A percentile compares a stretch with the other conserved stretches of the same genome.
Evolutionary conservation across 2,797 vertebrate species (phyloP).

Genomic region (Mycteria americana): DNA sequence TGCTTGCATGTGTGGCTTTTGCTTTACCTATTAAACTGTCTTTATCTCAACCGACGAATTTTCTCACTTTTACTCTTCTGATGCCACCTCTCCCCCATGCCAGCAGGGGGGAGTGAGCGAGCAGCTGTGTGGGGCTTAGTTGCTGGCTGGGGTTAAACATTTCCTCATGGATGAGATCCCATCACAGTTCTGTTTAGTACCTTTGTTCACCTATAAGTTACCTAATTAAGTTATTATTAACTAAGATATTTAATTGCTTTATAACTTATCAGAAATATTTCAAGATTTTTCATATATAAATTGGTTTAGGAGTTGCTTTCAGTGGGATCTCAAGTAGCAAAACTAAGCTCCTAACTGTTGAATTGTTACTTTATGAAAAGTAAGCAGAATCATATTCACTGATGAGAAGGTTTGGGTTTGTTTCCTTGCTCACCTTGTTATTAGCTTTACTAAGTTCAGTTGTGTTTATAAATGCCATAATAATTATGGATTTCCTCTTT

Average conservation of each 20-base stretch:
- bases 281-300: neutral
- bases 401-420: neutral
- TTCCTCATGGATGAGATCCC: neutral
- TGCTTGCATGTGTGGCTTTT: too few relatives aligned
- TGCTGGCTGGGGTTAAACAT: too few relatives aligned
- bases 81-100: too few relatives aligned
- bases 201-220: neutral
- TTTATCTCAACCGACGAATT: too few relatives aligned
- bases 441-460: neutral
- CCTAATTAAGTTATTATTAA: neutral
- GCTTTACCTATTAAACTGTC: too few relatives aligned
- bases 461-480: neutral
- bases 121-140: too few relatives aligned
- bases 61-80: too few relatives aligned
- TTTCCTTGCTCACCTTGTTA: neutral
- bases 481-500: neutral
- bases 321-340: neutral
- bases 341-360: neutral
- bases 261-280: neutral
- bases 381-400: neutral
- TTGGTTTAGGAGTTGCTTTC: neutral
- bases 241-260: neutral
- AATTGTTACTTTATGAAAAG: neutral
- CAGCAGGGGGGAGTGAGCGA: too few relatives aligned
- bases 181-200: neutral